A percentile compares a stretch with the other conserved stretches of the same genome.
phyloP scores from a whole-genome alignment of 2,113 vertebrate genomes.

The Cheilinus undulatus region DNA sequence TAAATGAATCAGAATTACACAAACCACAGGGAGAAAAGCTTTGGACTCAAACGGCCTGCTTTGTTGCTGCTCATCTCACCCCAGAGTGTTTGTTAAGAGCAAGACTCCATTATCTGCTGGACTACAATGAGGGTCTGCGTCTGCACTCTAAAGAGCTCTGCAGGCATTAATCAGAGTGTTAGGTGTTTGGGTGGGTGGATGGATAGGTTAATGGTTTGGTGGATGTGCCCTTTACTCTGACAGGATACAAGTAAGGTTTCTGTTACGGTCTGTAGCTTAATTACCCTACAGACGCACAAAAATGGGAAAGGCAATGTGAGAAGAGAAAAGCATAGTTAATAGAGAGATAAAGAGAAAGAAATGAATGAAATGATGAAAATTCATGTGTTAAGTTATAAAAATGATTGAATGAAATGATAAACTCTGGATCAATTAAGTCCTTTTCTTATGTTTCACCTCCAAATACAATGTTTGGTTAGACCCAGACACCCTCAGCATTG shows the following conservation, averaged over 20 bases:
- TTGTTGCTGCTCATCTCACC: neutral
- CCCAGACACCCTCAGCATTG: neutral
- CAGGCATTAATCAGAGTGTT: neutral
- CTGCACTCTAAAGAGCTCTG: neutral
- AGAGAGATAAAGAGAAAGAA: neutral
- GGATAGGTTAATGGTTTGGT: neutral
- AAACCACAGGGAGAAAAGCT: neutral
- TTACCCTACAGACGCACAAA: neutral
- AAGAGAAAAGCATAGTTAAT: neutral
- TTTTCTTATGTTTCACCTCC: no score
- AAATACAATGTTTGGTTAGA: neutral
- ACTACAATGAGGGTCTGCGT: neutral
- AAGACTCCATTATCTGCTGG: neutral
- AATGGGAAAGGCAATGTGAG: neutral
- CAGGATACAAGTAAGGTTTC: slow-evolving; percentile 2
- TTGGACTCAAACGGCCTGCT: neutral
- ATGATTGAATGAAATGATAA: no score
- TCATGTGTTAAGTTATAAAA: no score
- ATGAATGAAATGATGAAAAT: neutral
- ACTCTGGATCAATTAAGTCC: no score
- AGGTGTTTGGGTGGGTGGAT: neutral
- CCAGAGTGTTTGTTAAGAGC: slow-evolving; percentile 3
- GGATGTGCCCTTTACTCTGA: slow-evolving; percentile 55
- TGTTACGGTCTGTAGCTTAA: slow-evolving; percentile 13
- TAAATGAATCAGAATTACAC: neutral